Conservation (phyloP, 2,888 invertebrate species). For the Drosophila mulleri region DNA sequence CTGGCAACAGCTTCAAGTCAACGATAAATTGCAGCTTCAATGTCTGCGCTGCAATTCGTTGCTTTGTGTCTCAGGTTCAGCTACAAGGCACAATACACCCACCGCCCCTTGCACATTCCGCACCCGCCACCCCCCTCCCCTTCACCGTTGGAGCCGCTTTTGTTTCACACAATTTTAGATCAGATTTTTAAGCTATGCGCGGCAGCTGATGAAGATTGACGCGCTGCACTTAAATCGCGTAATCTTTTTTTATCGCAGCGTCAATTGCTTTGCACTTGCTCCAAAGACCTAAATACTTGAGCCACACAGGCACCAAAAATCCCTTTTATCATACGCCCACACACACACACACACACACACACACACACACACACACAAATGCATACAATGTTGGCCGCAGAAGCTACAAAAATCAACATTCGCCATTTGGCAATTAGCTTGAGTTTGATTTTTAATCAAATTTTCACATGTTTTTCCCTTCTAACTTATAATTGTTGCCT, state of each 20-base stretch:
- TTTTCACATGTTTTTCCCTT: constrained; percentile 55
- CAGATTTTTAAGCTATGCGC: constrained; percentile 3
- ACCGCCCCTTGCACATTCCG: neutral
- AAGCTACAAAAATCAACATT: constrained; percentile 22
- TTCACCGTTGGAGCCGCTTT: neutral
- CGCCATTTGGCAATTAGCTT: constrained; percentile 64
- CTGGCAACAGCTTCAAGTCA: constrained; percentile 23
- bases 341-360: neutral
- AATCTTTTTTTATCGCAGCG: constrained; percentile 58
- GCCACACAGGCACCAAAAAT: constrained; percentile 3
- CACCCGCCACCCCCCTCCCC: neutral
- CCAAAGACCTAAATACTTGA: constrained; percentile 81
- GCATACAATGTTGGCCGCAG: constrained; percentile 36
- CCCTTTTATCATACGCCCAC: neutral
- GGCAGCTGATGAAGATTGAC: constrained; percentile 69
- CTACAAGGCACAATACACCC: neutral
- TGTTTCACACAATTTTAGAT: constrained; percentile 15
- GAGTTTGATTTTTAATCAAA: constrained; percentile 74
- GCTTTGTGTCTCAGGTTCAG: constrained; percentile 17
- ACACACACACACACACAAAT: constrained; percentile 5
- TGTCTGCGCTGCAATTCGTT: constrained; percentile 16
- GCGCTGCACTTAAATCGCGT: constrained; percentile 60
- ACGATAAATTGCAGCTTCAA: constrained; percentile 7
- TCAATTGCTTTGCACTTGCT: constrained; percentile 84
- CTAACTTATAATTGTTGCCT: constrained; percentile 49